Conservation (phyloP, 2,797 vertebrate species). For the Leucoraja ocellata region DNA sequence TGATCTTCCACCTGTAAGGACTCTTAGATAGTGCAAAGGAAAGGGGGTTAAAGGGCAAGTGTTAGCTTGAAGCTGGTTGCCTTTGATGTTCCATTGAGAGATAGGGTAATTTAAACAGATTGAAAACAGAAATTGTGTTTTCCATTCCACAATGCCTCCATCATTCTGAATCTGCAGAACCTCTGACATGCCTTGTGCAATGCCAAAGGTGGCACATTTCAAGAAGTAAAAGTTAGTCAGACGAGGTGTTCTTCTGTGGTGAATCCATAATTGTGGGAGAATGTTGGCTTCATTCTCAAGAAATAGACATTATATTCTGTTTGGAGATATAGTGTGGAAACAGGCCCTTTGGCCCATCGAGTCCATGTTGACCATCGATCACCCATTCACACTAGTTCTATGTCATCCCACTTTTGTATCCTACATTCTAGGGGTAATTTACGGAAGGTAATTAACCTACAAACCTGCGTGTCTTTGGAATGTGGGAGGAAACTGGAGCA, state of each 20-base stretch:
- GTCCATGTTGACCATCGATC: too few species aligned
- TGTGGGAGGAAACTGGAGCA: too few species aligned
- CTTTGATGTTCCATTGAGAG: not conserved
- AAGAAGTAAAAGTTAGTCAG: not conserved
- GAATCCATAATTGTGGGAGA: not conserved
- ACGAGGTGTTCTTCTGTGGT: not conserved
- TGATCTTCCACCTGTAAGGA: too few species aligned
- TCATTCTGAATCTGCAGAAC: not conserved
- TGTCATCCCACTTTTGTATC: too few species aligned
- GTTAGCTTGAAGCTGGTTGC: not conserved
- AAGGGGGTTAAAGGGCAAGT: too few species aligned
- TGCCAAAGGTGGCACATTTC: not conserved
- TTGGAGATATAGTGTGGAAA: too few species aligned
- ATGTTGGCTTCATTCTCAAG: not conserved
- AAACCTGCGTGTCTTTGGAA: too few species aligned
- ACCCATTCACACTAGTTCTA: too few species aligned
- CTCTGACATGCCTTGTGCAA: not conserved
- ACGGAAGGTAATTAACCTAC: too few species aligned
- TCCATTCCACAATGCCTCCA: not conserved
- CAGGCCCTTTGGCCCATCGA: too few species aligned
- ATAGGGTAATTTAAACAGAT: not conserved
- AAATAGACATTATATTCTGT: not conserved
- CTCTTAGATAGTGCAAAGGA: too few species aligned
- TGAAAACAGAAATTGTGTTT: not conserved
- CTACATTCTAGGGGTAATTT: too few species aligned